A percentile compares a stretch with the other conserved stretches of the same genome.
phyloP scores from a whole-genome alignment of 1,140 invertebrate species.

The Diprion similis region DNA sequence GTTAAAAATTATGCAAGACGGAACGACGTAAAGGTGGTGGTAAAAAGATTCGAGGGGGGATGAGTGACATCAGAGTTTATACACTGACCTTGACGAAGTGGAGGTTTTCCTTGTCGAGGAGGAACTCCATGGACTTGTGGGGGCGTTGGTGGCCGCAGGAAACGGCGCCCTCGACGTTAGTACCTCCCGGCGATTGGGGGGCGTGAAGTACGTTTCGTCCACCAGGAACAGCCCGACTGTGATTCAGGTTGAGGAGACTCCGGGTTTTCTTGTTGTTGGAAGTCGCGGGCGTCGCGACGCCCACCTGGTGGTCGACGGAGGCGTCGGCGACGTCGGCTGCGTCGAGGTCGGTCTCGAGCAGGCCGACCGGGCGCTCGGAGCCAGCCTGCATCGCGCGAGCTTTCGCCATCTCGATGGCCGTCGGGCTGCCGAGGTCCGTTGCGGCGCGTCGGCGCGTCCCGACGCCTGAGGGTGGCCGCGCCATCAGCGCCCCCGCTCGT shows the following conservation, averaged over 20 bases:
- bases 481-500: constrained; percentile 38
- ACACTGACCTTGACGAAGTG: constrained; percentile 74
- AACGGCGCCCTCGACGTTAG: constrained; percentile 42
- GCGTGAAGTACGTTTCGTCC: constrained; percentile 52
- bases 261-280: constrained; percentile 73
- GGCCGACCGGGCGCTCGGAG: constrained; percentile 63
- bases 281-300: constrained; percentile 52
- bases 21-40: no score
- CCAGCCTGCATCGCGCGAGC: constrained; percentile 59
- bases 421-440: constrained; percentile 59
- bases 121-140: constrained; percentile 92
- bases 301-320: constrained; percentile 54
- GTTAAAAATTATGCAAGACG: no score
- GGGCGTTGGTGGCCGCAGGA: constrained; percentile 66
- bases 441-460: constrained; percentile 59
- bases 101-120: constrained; percentile 88
- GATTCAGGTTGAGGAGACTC: constrained; percentile 79
- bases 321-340: constrained; percentile 62
- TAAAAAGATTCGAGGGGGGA: no score
- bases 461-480: constrained; percentile 46
- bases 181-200: constrained; percentile 43
- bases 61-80: no score
- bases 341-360: constrained; percentile 88
- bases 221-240: constrained; percentile 50
- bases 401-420: constrained; percentile 60